Percentiles rank a stretch among this genome's conserved stretches.
Evolutionary conservation across 2,797 vertebrate species (phyloP).

Genomic region (Iguana delicatissima): DNA sequence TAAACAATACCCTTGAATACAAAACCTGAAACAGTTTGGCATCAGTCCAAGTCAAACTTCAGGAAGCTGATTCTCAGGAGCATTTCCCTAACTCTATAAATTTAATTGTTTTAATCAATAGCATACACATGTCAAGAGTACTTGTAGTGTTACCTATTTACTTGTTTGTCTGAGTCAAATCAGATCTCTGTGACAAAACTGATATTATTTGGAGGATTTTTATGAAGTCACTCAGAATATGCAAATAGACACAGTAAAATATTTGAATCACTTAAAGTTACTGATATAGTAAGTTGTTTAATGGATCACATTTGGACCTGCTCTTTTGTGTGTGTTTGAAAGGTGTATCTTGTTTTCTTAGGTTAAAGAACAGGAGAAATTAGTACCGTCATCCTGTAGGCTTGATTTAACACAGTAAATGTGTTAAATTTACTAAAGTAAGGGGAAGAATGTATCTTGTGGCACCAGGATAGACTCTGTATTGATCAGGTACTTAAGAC

Average conservation of each 20-base stretch:
- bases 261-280: neutral
- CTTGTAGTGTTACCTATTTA: conserved; percentile 72
- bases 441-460: neutral
- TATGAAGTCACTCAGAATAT: neutral
- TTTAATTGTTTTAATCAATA: conserved; percentile 84
- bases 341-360: neutral
- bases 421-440: neutral
- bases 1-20: conserved; percentile 81
- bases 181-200: conserved; percentile 48
- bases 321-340: neutral
- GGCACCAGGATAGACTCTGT: neutral
- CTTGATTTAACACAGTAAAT: neutral
- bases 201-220: neutral
- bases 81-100: conserved; percentile 78
- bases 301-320: neutral
- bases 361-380: neutral
- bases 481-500: neutral
- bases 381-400: neutral
- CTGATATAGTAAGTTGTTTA: neutral
- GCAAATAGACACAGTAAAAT: neutral
- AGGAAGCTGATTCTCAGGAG: conserved; percentile 78
- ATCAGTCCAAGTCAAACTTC: conserved; percentile 82
- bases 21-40: conserved; percentile 81
- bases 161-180: conserved; percentile 69
- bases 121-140: conserved; percentile 76